Base-by-base conservation (phyloP, 2,797 vertebrate species). In the Petrocephalus sullivani region DNA sequence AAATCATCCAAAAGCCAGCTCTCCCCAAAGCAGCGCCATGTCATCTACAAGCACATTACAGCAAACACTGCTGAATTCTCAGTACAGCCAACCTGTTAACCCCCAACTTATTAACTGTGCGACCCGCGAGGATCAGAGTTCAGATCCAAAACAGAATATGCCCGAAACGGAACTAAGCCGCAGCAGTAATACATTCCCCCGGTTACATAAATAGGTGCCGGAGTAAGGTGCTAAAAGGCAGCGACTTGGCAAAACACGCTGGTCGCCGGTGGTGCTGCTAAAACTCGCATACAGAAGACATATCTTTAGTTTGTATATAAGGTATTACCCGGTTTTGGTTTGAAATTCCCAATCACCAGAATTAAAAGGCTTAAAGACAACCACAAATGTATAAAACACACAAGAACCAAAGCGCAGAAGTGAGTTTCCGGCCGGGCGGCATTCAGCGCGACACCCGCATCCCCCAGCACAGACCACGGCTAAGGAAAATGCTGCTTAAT, bases 381-480 rank as follows among this genome's bases (percentile, higher is more conserved):
- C 51, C 16, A 21, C 37, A 41, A 41, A 41, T 41, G 2, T 41
- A 3, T 10, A 12, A 21, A 84, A 84, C 2, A 16, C 2, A 49
- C 46, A 54, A 84, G 51, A 84, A 84, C 81, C 46, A 28, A 54
- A 12, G 21, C 19, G n/a, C 41, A 64, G 67, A 49, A 4, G 23
- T 19, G 16, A 53, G 83, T 56, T 86, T 81, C 64, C 21, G 58
- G 33, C 21, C 56, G 64, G 75, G 53, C 71, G 6, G 3, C 37
- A 37, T 89, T 89, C 10, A 78, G 21, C 56, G 88, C 54, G 28
- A 84, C 86, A 83, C 71, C 41, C 10, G 7, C 33, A 61, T 14
- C 37, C 28, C 28, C 57, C 54, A 21, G 57, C 54, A 61, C 2
- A 14, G 87, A 54, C 21, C 51, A 83, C 41, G 28, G 19, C n/a